Evolutionary conservation across 2,888 invertebrate species (phyloP), one percentile per base, ranked within the genome.

Genomic region (Schrankia costaestrigalis): DNA sequence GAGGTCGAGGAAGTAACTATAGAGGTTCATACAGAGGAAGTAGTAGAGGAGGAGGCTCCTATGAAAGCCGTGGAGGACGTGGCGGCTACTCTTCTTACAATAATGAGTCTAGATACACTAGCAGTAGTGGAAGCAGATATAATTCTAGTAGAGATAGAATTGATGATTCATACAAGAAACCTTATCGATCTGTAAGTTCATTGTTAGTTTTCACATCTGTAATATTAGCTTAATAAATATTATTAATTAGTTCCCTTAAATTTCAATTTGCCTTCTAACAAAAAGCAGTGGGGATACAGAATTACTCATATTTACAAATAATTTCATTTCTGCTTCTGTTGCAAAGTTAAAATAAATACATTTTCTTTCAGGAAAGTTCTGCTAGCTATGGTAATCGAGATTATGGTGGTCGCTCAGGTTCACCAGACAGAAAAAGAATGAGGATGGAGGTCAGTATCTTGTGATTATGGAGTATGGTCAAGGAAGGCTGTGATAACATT

Each of bases 351-450:
- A 17, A 5, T 17, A 7, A 5, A 21, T 21, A 21, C 4, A 21
- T 21, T 24, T 14, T 9, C 29, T 59, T 72, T 36, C 58, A 89
- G 89, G 89, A 89, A 47, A 68, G 69, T 49, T 77, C 87, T 41
- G 80, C 84, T 56, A 83, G 79, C 51, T 89, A 88, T 66, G 83
- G 88, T 31, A 84, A 76, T 48, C 80, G 90, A 44, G 90, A 90
- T 37, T 89, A 89, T 70, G 86, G 87, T 50, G 78, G 84, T 41
- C 82, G 90, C 44, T 83, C 90, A 46, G 87, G 90, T 44, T 91
- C 92, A 32, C 91, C 92, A 26, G 91, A 91, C 27, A 83, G 91
- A 36, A 92, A 91, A 71, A 81, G 91, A 69, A 86, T 90, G 77
- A 89, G 91, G 62, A 82, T 90, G 55, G 91, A 91, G 89, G 91